These are phyloP conservation scores for Temnothorax ravouxi DNA, from an alignment of 2,888 invertebrate species.

Conservation along the genomic window DNA sequence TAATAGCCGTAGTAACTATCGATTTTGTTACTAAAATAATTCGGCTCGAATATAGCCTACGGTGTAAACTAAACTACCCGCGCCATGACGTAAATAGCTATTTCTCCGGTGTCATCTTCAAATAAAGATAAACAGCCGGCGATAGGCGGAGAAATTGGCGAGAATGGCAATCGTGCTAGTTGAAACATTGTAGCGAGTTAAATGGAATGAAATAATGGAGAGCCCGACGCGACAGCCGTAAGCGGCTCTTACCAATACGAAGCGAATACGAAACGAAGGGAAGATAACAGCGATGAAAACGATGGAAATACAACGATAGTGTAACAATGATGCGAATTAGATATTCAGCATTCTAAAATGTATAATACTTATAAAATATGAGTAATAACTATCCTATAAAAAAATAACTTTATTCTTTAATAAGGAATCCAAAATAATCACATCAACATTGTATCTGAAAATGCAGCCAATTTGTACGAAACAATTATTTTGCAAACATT, in stretches of 20 bases:
- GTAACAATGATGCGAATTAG: neutral
- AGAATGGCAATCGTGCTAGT: neutral
- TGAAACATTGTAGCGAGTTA: conserved; percentile 21
- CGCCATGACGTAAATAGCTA: conserved; percentile 17
- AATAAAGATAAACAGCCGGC: conserved; percentile 34
- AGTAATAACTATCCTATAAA: neutral
- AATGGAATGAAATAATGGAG: conserved; percentile 27
- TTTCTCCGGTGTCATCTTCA: conserved; percentile 15
- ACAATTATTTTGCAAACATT: neutral
- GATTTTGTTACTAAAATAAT: conserved; percentile 59
- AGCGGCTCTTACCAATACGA: neutral
- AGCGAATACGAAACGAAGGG: no score
- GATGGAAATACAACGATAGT: neutral
- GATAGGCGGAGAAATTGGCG: neutral
- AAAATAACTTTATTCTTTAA: neutral
- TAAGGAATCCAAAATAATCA: neutral
- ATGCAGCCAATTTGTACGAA: neutral
- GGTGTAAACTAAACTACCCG: conserved; percentile 35
- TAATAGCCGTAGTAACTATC: conserved; percentile 41
- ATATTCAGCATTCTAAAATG: neutral
- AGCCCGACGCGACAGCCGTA: neutral
- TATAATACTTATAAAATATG: neutral
- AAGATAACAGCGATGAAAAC: neutral
- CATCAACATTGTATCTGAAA: neutral
- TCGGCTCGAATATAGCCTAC: conserved; percentile 37